These are phyloP conservation scores for Antechinus flavipes DNA, from an alignment of 2,113 vertebrate species.

Conservation along the genomic window DNA sequence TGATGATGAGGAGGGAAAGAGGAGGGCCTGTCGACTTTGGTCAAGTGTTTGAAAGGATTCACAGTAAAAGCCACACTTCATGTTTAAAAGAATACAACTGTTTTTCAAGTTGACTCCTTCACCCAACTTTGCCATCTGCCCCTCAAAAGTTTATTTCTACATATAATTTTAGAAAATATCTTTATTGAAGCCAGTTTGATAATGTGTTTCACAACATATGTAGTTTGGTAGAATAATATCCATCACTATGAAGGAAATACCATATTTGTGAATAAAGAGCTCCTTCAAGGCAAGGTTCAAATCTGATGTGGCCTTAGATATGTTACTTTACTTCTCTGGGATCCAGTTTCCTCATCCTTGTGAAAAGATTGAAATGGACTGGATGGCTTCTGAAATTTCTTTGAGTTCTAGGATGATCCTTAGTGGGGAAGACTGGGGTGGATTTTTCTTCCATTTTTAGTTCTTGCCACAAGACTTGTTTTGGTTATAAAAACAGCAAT, in stretches of 20 bases:
- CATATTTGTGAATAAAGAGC: neutral
- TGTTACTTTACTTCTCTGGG: neutral
- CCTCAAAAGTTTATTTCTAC: neutral
- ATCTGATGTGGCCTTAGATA: neutral
- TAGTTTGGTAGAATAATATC: neutral
- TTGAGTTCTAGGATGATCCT: neutral
- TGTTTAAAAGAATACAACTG: neutral
- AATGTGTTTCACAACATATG: neutral
- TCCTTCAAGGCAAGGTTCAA: neutral
- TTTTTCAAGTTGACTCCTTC: neutral
- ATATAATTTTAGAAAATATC: neutral
- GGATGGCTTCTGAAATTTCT: neutral
- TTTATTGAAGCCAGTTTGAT: neutral
- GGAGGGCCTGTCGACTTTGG: neutral
- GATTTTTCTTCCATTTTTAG: neutral
- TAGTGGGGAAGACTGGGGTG: neutral
- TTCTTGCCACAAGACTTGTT: neutral
- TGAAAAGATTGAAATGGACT: neutral
- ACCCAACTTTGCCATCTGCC: neutral
- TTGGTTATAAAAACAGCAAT: neutral
- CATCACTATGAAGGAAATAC: neutral
- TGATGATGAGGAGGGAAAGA: fast-evolving
- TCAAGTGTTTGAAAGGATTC: neutral
- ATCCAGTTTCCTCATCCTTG: neutral
- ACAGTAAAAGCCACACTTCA: fast-evolving